Evolutionary conservation across 2,113 vertebrate species (phyloP), one percentile per base, ranked within the genome.

Genomic region (Sinocyclocheilus anophthalmus): DNA sequence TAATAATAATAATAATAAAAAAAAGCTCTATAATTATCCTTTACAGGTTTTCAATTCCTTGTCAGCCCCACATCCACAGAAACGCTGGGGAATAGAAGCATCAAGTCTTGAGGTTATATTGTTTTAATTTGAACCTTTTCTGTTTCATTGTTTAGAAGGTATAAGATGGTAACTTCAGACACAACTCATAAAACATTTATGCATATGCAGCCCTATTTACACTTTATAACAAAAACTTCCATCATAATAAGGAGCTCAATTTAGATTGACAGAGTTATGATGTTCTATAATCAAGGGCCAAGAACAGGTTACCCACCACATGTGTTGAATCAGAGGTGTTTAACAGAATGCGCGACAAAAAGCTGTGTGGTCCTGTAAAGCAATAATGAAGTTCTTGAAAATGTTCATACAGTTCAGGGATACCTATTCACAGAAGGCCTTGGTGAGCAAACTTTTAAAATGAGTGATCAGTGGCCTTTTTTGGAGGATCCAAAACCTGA

Each of bases 401-500:
- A 80, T 45, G 13, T 48, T 33, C 42, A 67, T 67, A 20, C 61
- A 50, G 42, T 50, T 48, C 39, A 81, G 20, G 13, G 7, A 59
- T 59, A 59, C 26, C 48, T 2, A 24, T 63, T 84, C 45, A n/a
- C 6, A 48, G 11, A 79, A 57, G 76, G 57, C 50, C 65, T 73
- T 70, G 53, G 70, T 69, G 61, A 57, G 37, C 53, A 76, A 48
- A 81, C 3, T 45, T 1, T 4, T 50, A 7, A n/a, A 50, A 50
- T 2, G 2, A 24, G 48, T 30, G 2, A 8, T 98, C 96, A 99
- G 93, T 98, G 96, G 89, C 86, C 96, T 94, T 99, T 99, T 94
- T 99, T 99, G 61, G 97, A 96, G 0, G 97, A 97, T 77, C 97
- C 96, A 0, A 99, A 99, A 3, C 98, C 97, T 48, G 97, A 99